Evolutionary conservation across 2,797 vertebrate species (phyloP), one percentile per base, ranked within the genome.

Genomic region (Cygnus olor): DNA sequence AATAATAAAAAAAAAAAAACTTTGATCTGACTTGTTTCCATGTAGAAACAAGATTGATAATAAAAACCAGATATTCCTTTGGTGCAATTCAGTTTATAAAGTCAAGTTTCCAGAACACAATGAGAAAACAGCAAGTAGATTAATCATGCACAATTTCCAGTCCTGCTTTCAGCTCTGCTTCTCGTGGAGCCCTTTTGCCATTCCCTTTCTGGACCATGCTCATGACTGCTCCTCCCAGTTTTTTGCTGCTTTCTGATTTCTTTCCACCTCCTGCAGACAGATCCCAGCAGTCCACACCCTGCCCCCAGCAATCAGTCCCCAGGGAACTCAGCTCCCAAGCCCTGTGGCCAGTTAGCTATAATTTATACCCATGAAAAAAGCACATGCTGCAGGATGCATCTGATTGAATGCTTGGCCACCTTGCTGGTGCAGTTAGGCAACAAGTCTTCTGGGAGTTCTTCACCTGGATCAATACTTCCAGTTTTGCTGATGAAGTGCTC

Each of bases 11-110:
- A 70, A 57, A 22, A 70, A 57, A 22, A 65, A 44, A 82, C 5
- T 65, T 70, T 91, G 57, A 83, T 88, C 79, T 27, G 71, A 85
- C 71, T 82, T 77, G 36, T 68, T 94, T 88, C 89, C 89, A 80
- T 28, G 49, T 38, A 60, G 53, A 95, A 47, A 92, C 71, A 92
- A 79, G 79, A 82, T 1, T 70, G 71, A 87, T 94, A 91, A 95
- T 64, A 80, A 54, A 89, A 91, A 78, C 44, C 85, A 96, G 91
- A 42, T 49, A 93, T 6, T 80, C 57, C 65, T 83, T 57, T 74
- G 76, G 53, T 81, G n/a, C 44, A 71, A 49, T 24, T 83, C 72
- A 66, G 56, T 68, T 85, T 49, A 64, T 36, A 61, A 80, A 93
- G 79, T 83, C 60, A 64, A 57, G 76, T 92, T 86, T 77, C 91